Evolutionary conservation across 1,140 invertebrate genomes (phyloP), one percentile per base, ranked within the genome.

Genomic region (Camponotus floridanus): DNA sequence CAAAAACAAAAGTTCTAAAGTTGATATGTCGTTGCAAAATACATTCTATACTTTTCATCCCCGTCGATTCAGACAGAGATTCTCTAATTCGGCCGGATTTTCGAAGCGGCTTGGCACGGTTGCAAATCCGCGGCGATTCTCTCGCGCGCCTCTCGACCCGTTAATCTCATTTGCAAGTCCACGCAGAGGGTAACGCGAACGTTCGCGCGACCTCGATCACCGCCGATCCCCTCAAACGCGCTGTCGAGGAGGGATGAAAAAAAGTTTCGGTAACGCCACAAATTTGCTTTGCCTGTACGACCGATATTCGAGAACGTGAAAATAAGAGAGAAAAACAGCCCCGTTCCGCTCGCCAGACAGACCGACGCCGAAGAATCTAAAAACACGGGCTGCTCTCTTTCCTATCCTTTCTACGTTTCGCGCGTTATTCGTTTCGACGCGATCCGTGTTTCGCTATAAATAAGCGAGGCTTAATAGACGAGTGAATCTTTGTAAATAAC

Each of bases 91-190:
- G 26, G 39, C 21, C 13, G 7, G 57, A 83, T 39, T 74, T 74
- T 61, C 39, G 21, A 62, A 71, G 39, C 68, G 68, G 55, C 55
- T 81, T 83, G 79, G 68, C 79, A 83, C 79, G 39, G 18, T 18
- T 55, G 55, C 78, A 39, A 71, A 80, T 9, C n/a, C 36, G 1
- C n/a, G 78, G 62, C 21, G 62, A 6, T 9, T 48, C 48, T 18
- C 4, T 18, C 33, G 9, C 78, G 21, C 67, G 15, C 39, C 48
- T 51, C 48, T 21, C 26, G 18, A 83, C 45, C 81, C 67, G 57
- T 83, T 86, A 71, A 81, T 83, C 81, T 83, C 78, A 78, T 83
- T 86, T 70, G 85, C 78, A 71, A 71, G 64, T 71, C 67, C 64
- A 39, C n/a, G 65, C 45, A 55, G 42, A 55, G 55, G 31, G 55